These are phyloP conservation scores for Epinephelus coioides DNA, from an alignment of 2,797 vertebrate genomes.

Conservation along the genomic window DNA sequence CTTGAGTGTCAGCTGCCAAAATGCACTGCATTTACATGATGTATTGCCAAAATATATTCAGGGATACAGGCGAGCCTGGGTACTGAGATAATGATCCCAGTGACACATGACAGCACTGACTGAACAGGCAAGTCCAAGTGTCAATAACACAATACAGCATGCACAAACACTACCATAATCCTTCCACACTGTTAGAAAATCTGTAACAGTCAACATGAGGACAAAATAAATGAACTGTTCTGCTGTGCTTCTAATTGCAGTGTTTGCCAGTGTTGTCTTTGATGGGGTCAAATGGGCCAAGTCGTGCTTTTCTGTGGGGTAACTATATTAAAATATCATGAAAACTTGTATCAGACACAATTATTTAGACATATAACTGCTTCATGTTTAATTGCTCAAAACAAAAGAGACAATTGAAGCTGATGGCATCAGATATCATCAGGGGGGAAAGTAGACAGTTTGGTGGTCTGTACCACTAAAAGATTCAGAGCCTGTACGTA, in stretches of 20 bases:
- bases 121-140: neutral
- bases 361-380: neutral
- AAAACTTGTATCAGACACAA: neutral
- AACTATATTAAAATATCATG: neutral
- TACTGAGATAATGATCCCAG: slow-evolving; percentile 1
- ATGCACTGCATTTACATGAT: neutral
- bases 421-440: neutral
- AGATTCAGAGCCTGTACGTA: too few species aligned
- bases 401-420: neutral
- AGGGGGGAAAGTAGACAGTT: too few species aligned
- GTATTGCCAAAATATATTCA: neutral
- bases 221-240: neutral
- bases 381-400: neutral
- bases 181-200: neutral
- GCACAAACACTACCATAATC: neutral
- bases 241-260: neutral
- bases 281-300: neutral
- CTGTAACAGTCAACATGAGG: neutral
- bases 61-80: neutral
- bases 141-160: neutral
- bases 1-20: neutral
- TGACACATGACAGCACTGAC: neutral
- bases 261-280: neutral
- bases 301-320: neutral
- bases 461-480: too few species aligned